Evolutionary conservation across 2,888 invertebrate species (phyloP).

Genomic region (Dysmachus trigonus): DNA sequence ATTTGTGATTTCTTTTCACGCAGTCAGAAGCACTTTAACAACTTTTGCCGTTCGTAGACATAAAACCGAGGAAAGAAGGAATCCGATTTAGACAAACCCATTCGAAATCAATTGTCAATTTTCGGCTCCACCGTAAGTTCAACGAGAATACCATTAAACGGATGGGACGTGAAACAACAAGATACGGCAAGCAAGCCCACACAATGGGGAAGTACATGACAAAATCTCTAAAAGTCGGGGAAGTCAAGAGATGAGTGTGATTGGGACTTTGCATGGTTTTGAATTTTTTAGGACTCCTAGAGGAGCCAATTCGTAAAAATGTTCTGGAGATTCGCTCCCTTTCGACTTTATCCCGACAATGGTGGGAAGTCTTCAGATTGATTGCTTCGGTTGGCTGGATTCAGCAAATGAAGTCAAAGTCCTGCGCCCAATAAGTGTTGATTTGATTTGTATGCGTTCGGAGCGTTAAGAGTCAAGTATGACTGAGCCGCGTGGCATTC

Average conservation of each 20-base stretch:
- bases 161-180: constrained; percentile 38
- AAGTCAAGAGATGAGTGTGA: constrained; percentile 34
- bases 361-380: constrained; percentile 34
- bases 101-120: constrained; percentile 42
- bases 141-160: constrained; percentile 35
- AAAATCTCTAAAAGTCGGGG: constrained; percentile 45
- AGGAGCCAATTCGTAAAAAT: constrained; percentile 15
- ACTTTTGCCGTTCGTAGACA: constrained; percentile 26
- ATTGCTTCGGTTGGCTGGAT: constrained; percentile 34
- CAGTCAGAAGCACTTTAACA: constrained; percentile 10
- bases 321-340: background rate
- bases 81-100: constrained; percentile 42
- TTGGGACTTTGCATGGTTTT: constrained; percentile 15
- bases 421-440: constrained; percentile 48
- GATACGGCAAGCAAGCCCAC: constrained; percentile 42
- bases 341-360: background rate
- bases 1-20: constrained; percentile 26
- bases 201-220: constrained; percentile 45
- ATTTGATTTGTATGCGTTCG: constrained; percentile 47
- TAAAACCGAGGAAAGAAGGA: constrained; percentile 11
- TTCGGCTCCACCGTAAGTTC: constrained; percentile 37
- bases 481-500: background rate
- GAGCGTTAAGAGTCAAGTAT: constrained; percentile 16
- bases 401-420: constrained; percentile 44
- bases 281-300: constrained; percentile 18